A percentile compares a stretch with the other conserved stretches of the same genome.
Conservation (phyloP, 2,113 vertebrate genomes). For the Myodes glareolus region DNA sequence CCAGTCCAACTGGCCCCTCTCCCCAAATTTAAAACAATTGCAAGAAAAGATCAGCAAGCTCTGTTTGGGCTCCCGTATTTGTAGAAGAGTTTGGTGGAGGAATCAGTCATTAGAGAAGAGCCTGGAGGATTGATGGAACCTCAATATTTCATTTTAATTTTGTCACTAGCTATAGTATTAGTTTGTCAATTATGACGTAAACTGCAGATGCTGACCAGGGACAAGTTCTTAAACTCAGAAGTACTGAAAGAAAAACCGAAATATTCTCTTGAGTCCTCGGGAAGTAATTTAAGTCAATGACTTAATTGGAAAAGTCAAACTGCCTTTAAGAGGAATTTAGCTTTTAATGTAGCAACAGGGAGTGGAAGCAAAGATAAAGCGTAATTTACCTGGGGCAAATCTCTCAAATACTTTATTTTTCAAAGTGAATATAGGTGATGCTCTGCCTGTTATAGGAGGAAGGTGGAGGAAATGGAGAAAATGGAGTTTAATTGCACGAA, state of each 20-base stretch:
- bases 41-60: not conserved
- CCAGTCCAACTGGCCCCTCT: too few relatives aligned
- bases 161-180: not conserved
- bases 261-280: not conserved
- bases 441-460: slow-evolving; percentile 13
- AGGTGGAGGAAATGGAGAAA: slow-evolving; percentile 51
- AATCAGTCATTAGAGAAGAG: not conserved
- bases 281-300: slow-evolving; percentile 34
- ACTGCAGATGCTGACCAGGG: slow-evolving; percentile 2
- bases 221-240: not conserved
- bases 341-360: slow-evolving; percentile 14
- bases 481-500: slow-evolving; percentile 61
- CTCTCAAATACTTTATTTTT: slow-evolving; percentile 15
- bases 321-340: slow-evolving; percentile 39
- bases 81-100: not conserved
- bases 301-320: slow-evolving; percentile 57
- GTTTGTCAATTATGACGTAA: slow-evolving; percentile 21
- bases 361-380: not conserved
- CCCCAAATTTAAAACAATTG: not conserved
- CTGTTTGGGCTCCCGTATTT: not conserved
- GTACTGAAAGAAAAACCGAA: not conserved
- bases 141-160: slow-evolving; percentile 2
- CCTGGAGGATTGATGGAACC: not conserved
- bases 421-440: slow-evolving; percentile 25
- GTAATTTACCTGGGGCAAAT: slow-evolving; percentile 24